Conservation (phyloP, 2,113 vertebrate genomes). For the Trichechus manatus region DNA sequence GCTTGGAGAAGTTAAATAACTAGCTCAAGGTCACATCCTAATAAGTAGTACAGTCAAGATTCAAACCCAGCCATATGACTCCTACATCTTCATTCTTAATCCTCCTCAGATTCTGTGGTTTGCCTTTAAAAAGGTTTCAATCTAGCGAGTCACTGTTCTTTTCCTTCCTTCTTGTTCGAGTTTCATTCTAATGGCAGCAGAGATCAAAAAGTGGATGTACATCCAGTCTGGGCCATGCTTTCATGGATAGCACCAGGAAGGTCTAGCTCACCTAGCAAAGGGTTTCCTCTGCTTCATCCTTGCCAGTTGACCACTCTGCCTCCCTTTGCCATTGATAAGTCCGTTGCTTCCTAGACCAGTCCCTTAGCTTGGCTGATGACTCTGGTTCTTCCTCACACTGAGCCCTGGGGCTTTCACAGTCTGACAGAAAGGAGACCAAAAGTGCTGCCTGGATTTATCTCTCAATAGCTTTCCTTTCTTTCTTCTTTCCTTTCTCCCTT, state of each 20-base stretch:
- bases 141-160: not conserved
- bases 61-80: not conserved
- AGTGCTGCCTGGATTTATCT: not conserved
- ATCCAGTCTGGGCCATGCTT: not conserved
- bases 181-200: not conserved
- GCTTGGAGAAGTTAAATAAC: not conserved
- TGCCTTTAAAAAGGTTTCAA: not conserved
- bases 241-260: not conserved
- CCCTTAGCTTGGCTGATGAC: not conserved
- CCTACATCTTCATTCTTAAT: not conserved
- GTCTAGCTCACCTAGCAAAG: not conserved
- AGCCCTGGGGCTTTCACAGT: not conserved
- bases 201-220: not conserved
- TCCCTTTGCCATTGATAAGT: not conserved
- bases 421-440: conserved; percentile 29
- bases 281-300: not conserved
- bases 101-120: not conserved
- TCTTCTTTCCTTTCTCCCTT: too few species aligned
- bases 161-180: not conserved
- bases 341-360: not conserved
- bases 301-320: not conserved
- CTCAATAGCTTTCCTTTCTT: not conserved
- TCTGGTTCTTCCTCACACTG: not conserved
- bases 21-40: too few species aligned
- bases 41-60: too few species aligned